phyloP scores from a whole-genome alignment of 2,888 invertebrate species.

The Nomada goodeniana region DNA sequence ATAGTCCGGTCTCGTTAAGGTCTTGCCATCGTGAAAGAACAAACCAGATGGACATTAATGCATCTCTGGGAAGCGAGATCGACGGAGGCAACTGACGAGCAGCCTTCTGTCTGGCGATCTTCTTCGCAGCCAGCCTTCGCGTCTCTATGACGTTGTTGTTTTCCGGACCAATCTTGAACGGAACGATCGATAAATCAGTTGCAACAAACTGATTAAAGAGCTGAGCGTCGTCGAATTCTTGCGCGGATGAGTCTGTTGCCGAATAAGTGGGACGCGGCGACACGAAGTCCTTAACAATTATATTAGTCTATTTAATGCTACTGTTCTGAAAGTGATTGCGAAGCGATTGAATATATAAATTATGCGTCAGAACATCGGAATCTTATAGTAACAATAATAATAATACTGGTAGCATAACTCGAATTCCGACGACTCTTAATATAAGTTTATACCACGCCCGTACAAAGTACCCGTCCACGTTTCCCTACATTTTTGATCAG shows the following conservation, averaged over 20 bases:
- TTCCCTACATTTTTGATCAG: too few species aligned
- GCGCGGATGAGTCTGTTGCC: not conserved
- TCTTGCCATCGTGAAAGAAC: constrained; percentile 37
- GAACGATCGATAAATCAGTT: constrained; percentile 22
- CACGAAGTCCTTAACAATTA: not conserved
- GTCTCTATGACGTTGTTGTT: not conserved
- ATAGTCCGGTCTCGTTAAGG: constrained; percentile 26
- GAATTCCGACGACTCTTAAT: too few species aligned
- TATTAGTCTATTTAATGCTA: not conserved
- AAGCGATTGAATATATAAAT: too few species aligned
- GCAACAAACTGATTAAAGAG: not conserved
- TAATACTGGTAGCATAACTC: too few species aligned
- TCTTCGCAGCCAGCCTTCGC: not conserved
- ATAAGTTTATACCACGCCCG: too few species aligned
- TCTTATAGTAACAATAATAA: too few species aligned
- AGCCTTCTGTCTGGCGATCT: not conserved
- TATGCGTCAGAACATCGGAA: too few species aligned
- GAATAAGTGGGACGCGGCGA: not conserved
- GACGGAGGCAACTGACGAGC: not conserved
- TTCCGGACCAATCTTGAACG: constrained; percentile 8
- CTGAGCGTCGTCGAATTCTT: not conserved
- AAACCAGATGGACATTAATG: constrained; percentile 28
- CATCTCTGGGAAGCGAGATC: not conserved
- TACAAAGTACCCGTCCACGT: too few species aligned
- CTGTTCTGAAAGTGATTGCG: not conserved